phyloP scores from a whole-genome alignment of 2,888 invertebrate genomes.

The Ethmia dodecea region DNA sequence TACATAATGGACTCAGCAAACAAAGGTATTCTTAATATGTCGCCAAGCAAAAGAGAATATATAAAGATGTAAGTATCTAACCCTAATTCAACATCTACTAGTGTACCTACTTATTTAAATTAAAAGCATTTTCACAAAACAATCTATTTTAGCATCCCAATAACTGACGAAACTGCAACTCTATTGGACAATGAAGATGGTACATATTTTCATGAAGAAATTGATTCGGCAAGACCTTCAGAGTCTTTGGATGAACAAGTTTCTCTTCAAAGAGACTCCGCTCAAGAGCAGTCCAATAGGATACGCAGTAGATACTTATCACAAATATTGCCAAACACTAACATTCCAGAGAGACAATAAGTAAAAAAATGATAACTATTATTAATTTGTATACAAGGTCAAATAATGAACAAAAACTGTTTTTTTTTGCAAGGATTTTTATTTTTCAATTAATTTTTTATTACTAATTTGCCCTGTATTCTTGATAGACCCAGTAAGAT shows the following conservation, averaged over 20 bases:
- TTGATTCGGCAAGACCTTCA: conserved; percentile 32
- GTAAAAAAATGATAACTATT: conserved; percentile 8
- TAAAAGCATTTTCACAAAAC: background rate
- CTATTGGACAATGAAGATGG: conserved; percentile 53
- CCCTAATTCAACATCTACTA: conserved; percentile 1
- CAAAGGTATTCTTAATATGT: conserved; percentile 85
- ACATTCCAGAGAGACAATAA: conserved; percentile 55
- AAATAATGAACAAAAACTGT: no score
- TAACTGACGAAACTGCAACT: conserved; percentile 54
- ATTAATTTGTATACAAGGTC: no score
- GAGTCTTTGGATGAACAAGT: conserved; percentile 28
- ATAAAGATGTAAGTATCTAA: conserved; percentile 47
- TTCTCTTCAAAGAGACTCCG: conserved; percentile 33
- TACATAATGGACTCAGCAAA: conserved; percentile 84
- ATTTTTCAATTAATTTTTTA: no score
- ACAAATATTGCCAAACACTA: conserved; percentile 62
- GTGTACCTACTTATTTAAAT: background rate
- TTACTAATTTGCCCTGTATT: no score
- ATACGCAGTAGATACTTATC: conserved; percentile 68
- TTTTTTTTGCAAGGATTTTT: no score
- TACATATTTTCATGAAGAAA: conserved; percentile 55
- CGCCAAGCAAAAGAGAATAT: conserved; percentile 78
- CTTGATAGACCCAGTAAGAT: no score
- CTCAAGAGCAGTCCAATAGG: conserved; percentile 56
- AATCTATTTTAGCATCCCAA: conserved; percentile 24